Base-by-base conservation (phyloP, 1,140 invertebrate species). In the Neodiprion virginianus region DNA sequence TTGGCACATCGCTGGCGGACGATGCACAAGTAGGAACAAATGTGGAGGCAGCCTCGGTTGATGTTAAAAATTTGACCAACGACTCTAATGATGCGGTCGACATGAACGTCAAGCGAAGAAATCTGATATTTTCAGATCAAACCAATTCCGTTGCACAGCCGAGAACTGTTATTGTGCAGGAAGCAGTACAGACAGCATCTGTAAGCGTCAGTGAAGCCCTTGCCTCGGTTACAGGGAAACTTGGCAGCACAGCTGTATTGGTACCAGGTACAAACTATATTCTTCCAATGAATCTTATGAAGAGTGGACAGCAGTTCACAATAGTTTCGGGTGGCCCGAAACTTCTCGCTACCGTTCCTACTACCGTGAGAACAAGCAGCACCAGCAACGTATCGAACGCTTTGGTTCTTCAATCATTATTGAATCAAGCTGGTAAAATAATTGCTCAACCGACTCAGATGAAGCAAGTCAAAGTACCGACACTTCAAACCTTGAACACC, bases 311-410 rank as follows among this genome's bases (percentile, higher is more conserved):
- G 75, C 92, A 93, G 75, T 93, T 93, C 69, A 92, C 92, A 0
- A 93, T 94, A 67, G 92, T 94, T 0, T 93, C 92, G 67, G 91
- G 92, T 12, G 91, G 91, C 0, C 92, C 91, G 7, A 93, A 93
- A 80, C 86, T 93, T 21, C 83, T 94, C 8, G 90, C 91, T 7
- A 91, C 92, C 0, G 88, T 92, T 1, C 91, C 92, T 0, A 90
- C 91, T 23, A 90, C 92, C 14, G 88, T 90, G 0, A 86, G 90
- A 17, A 77, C 82, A 1, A 70, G 81, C 4, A 80, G 83, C 0
- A 78, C 77, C 8, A 79, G 80, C 4, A 80, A 82, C 0, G 84
- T 87, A 12, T 81, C 88, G 0, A 91, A 91, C 74, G 84, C 90
- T 61, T 79, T 91, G 0, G 85, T 91, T 0, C 86, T 91, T 2